Percentiles rank a stretch among this genome's conserved stretches.
phyloP scores from a whole-genome alignment of 2,113 vertebrate species.

The Apeltes quadracus region DNA sequence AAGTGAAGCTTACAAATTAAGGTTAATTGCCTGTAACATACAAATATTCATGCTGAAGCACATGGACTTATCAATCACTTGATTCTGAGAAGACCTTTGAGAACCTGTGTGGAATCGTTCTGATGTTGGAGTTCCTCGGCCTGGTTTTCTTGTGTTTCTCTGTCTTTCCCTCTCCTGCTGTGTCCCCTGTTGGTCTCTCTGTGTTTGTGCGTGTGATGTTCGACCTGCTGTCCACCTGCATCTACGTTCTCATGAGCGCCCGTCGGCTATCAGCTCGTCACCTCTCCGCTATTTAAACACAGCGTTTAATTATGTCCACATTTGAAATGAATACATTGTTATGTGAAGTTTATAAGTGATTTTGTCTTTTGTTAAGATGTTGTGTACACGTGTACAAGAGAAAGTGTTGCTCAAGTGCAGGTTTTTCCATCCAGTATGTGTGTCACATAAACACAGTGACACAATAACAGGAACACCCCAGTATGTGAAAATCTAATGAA shows the following conservation, averaged over 20 bases:
- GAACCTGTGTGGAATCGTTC: background rate
- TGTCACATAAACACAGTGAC: no score
- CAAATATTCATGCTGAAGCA: background rate
- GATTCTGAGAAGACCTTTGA: background rate
- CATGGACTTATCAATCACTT: background rate
- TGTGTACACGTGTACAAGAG: no score
- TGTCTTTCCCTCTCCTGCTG: background rate
- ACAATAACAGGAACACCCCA: no score
- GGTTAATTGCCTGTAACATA: background rate
- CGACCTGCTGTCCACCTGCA: background rate
- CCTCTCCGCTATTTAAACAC: background rate
- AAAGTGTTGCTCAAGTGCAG: no score
- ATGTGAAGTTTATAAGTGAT: no score
- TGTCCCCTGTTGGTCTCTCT: background rate
- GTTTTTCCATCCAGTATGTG: no score
- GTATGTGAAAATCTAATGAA: no score
- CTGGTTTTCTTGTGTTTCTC: background rate
- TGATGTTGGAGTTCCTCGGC: background rate
- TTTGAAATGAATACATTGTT: no score
- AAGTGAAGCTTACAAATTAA: conserved; percentile 18
- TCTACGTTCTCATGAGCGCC: no score
- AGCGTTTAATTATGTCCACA: no score
- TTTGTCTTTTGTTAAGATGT: no score
- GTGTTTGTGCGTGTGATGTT: background rate
- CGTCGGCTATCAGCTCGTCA: background rate